Conservation (phyloP, 2,888 invertebrate species). For the Ceratothoa steindachneri region DNA sequence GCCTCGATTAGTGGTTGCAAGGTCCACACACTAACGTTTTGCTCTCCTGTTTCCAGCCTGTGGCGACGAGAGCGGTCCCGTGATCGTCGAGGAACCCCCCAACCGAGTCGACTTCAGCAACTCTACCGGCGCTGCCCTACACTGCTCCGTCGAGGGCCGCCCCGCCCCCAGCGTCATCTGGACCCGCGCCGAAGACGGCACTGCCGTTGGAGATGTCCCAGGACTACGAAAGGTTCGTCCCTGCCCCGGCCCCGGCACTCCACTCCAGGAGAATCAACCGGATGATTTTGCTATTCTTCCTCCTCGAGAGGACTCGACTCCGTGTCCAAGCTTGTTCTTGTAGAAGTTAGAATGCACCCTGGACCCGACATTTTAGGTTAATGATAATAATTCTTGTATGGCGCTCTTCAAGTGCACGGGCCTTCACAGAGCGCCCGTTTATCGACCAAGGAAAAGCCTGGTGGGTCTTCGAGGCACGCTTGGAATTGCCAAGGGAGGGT, state of each 20-base stretch:
- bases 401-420: too few species aligned
- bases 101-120: conserved; percentile 90
- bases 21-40: background rate
- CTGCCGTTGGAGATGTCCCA: conserved; percentile 84
- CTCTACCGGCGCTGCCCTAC: conserved; percentile 85
- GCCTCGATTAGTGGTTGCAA: too few species aligned
- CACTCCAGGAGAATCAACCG: too few species aligned
- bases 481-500: too few species aligned
- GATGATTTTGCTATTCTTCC: background rate
- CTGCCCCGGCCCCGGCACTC: too few species aligned
- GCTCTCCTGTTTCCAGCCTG: background rate
- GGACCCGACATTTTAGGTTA: too few species aligned
- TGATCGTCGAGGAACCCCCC: conserved; percentile 85
- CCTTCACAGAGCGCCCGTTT: too few species aligned
- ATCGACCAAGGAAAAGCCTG: too few species aligned
- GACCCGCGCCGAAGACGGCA: conserved; percentile 78
- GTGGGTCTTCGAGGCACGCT: too few species aligned
- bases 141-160: conserved; percentile 84
- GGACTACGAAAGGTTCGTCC: conserved; percentile 70
- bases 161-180: conserved; percentile 89
- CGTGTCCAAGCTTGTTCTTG: background rate
- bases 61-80: conserved; percentile 76
- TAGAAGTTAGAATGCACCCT: too few species aligned
- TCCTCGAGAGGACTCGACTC: background rate
- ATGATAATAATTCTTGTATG: too few species aligned